Base-by-base conservation (phyloP, 1,140 invertebrate genomes). In the Lordiphosa collinella region DNA sequence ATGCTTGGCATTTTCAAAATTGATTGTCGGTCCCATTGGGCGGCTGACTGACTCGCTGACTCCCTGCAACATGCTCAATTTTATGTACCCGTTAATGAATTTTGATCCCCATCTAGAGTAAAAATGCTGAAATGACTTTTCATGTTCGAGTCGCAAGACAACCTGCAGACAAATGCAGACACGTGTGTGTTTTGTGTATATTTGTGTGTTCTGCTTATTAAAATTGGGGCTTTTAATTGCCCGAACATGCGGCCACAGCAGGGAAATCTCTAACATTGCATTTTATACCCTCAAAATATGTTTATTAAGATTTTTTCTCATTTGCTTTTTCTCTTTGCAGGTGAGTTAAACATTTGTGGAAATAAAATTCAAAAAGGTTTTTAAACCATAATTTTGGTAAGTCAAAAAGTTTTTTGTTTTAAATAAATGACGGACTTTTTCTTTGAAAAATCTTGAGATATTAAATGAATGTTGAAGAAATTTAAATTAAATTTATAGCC, bases 11-110 rank as follows among this genome's bases (percentile, higher is more conserved):
- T 69, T 47, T 53, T 61, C 43, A n/a, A 43, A 43, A 60, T 62
- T 59, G 56, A 62, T 66, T 66, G 63, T 40, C 31, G 29, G 29
- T 61, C 32, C 31, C 25, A 29, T 31, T 31, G 13, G 10, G 6
- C 38, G 16, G 18, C 18, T 22, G 4, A 22, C 18, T 22, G 18
- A 22, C 18, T 16, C 3, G 3, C 14, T 4, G 18, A 25, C 22
- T 25, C 22, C 22, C 46, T 40, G 3, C 53, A 54, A 66, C 66
- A 58, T 58, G 36, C 52, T 63, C 50, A 38, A 61, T 55, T 52
- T 70, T 64, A 48, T 80, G 76, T 75, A 71, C 60, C 54, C 50
- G 32, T 71, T 67, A 54, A 80, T 80, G 72, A 71, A 57, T 57
- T 70, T 38, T 44, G 25, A 55, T 38, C 50, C 46, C 32, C 32